These are phyloP conservation scores for Protobothrops mucrosquamatus DNA, from an alignment of 2,113 vertebrate genomes.

Conservation along the genomic window DNA sequence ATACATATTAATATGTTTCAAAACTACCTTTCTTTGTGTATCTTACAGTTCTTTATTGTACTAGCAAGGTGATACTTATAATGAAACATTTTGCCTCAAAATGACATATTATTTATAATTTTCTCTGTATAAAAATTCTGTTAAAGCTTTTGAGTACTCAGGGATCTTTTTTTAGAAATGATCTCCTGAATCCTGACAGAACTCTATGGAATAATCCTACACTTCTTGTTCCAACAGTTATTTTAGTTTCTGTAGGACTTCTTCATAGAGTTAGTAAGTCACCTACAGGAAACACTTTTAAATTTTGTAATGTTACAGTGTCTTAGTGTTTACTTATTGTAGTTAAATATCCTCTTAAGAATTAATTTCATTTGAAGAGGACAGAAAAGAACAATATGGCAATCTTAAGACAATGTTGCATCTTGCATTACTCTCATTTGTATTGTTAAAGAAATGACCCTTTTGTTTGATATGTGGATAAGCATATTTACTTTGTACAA, in stretches of 20 bases:
- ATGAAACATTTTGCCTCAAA: neutral
- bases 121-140: neutral
- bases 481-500: constrained; percentile 16
- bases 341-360: neutral
- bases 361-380: neutral
- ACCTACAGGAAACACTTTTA: neutral
- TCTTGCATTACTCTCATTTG: neutral
- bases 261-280: neutral
- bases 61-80: neutral
- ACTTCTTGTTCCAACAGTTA: neutral
- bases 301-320: neutral
- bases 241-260: neutral
- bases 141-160: neutral
- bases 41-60: neutral
- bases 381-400: neutral
- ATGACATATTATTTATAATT: neutral
- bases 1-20: neutral
- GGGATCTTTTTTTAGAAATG: neutral
- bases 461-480: neutral
- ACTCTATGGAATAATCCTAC: neutral
- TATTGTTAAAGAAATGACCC: neutral
- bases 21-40: neutral
- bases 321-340: neutral
- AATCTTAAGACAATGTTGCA: neutral
- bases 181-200: neutral